These are phyloP conservation scores for Anorthoa munda DNA, from an alignment of 2,888 invertebrate genomes.

Conservation along the genomic window DNA sequence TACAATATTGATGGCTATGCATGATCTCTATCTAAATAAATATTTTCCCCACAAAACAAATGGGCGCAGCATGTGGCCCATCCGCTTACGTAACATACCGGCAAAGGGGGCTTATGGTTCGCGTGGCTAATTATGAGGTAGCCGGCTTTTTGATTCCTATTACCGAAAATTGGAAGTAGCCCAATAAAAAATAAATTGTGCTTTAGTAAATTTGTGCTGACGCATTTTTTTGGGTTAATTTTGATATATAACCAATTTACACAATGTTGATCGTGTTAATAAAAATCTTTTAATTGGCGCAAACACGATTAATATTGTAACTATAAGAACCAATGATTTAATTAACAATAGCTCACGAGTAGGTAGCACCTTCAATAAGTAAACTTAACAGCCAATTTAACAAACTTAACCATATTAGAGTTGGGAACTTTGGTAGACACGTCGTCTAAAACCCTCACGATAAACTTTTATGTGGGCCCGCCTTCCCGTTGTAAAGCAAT, in stretches of 20 bases:
- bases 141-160: slow-evolving; percentile 80
- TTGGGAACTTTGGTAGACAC: slow-evolving; percentile 32
- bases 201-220: slow-evolving; percentile 15
- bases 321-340: neutral
- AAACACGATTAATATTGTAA: neutral
- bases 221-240: neutral
- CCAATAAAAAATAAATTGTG: slow-evolving; percentile 34
- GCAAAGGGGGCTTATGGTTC: slow-evolving; percentile 71
- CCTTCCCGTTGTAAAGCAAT: slow-evolving; percentile 79
- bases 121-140: slow-evolving; percentile 80
- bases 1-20: slow-evolving; percentile 41
- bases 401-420: slow-evolving; percentile 22
- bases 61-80: slow-evolving; percentile 74
- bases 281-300: neutral
- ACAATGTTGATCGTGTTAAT: no score
- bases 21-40: slow-evolving; percentile 78
- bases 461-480: slow-evolving; percentile 73
- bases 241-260: no score
- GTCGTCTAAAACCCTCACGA: slow-evolving; percentile 56
- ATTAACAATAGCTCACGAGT: neutral
- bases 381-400: slow-evolving; percentile 32
- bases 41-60: slow-evolving; percentile 79
- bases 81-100: slow-evolving; percentile 58
- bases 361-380: neutral
- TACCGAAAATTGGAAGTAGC: slow-evolving; percentile 70